Evolutionary conservation across 2,888 invertebrate species (phyloP).

Genomic region (Dendrolimus houi): DNA sequence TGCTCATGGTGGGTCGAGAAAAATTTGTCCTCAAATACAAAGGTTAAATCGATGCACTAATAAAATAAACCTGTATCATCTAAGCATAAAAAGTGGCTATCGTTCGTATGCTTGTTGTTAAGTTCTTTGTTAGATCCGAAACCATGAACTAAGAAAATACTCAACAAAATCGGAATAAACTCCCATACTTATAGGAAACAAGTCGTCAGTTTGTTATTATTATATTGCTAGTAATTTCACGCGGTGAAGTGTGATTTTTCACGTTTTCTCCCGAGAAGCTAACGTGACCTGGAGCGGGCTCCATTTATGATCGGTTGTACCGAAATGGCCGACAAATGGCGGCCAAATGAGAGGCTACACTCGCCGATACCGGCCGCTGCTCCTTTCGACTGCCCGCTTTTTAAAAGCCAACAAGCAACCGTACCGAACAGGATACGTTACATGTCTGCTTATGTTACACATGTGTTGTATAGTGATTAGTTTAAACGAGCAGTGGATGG

Average conservation of each 20-base stretch:
- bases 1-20: too few relatives aligned
- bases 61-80: too few relatives aligned
- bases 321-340: slow-evolving; percentile 76
- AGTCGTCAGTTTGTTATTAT: slow-evolving; percentile 4
- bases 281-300: slow-evolving; percentile 70
- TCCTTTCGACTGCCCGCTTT: slow-evolving; percentile 49
- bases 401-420: slow-evolving; percentile 23
- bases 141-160: too few relatives aligned
- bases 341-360: slow-evolving; percentile 74
- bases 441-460: slow-evolving; percentile 6
- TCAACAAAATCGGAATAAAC: neutral
- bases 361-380: slow-evolving; percentile 58
- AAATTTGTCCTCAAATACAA: too few relatives aligned
- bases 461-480: neutral
- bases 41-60: too few relatives aligned
- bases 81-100: too few relatives aligned
- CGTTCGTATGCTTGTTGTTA: too few relatives aligned
- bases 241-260: slow-evolving; percentile 71
- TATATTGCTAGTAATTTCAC: slow-evolving; percentile 53
- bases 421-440: slow-evolving; percentile 15
- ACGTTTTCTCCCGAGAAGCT: slow-evolving; percentile 68
- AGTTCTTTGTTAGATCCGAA: too few relatives aligned
- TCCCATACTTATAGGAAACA: neutral
- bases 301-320: slow-evolving; percentile 73
- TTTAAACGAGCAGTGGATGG: slow-evolving; percentile 29